phyloP scores from a whole-genome alignment of 2,113 vertebrate genomes.

The Arothron firmamentum region DNA sequence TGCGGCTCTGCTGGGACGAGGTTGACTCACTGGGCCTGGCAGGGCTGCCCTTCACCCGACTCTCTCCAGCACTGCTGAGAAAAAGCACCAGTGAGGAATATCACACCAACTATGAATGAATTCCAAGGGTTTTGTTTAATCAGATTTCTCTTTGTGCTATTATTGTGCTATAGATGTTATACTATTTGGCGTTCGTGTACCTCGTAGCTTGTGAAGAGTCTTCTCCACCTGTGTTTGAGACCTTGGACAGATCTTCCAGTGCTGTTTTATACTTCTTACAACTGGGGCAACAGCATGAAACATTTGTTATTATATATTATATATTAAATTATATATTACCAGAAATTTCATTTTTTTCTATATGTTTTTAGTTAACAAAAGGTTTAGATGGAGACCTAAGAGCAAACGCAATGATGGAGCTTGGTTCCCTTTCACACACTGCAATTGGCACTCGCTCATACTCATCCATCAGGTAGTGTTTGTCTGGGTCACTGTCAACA shows the following conservation, averaged over 20 bases:
- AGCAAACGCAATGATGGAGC: constrained; percentile 97
- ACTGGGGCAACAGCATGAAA: constrained; percentile 57
- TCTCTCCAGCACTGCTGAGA: constrained; percentile 74
- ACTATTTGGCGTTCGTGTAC: constrained; percentile 50
- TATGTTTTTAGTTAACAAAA: background rate
- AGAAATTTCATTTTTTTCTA: too few species aligned
- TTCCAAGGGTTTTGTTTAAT: too few species aligned
- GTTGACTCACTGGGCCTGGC: constrained; percentile 78
- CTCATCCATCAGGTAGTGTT: constrained; percentile 97
- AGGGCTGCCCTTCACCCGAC: constrained; percentile 86
- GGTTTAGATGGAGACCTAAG: constrained; percentile 80
- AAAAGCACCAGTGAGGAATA: too few species aligned
- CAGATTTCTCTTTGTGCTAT: too few species aligned
- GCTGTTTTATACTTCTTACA: constrained; percentile 97
- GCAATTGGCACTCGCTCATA: constrained; percentile 96
- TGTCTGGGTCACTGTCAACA: constrained; percentile 88
- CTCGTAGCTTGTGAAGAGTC: constrained; percentile 76
- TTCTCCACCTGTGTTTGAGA: constrained; percentile 74
- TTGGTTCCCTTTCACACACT: constrained; percentile 95
- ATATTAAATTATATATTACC: background rate
- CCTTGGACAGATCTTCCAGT: constrained; percentile 90
- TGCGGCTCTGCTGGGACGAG: constrained; percentile 72
- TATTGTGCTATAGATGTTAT: too few species aligned
- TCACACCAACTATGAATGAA: too few species aligned
- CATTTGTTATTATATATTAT: background rate